A percentile compares a stretch with the other conserved stretches of the same genome.
Conservation (phyloP, 2,797 vertebrate species). For the Myoxocephalus aenaeus region DNA sequence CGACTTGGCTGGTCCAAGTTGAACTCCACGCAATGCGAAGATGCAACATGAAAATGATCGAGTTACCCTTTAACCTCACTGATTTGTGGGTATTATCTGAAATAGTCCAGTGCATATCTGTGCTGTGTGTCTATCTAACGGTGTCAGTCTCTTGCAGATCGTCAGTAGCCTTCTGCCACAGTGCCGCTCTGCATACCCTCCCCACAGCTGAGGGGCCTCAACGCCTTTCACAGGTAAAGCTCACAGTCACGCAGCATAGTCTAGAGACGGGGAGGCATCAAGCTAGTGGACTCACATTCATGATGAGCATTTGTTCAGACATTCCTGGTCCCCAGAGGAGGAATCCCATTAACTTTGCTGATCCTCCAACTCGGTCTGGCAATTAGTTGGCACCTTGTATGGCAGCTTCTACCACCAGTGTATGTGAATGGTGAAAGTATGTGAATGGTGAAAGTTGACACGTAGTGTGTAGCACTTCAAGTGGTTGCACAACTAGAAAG, state of each 20-base stretch:
- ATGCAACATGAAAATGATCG: neutral
- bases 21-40: neutral
- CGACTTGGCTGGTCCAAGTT: neutral
- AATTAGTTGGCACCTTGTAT: too few species aligned
- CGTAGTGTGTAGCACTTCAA: too few species aligned
- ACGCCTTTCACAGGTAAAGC: conserved; percentile 84
- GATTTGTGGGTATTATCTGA: conserved; percentile 42
- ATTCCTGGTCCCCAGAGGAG: neutral
- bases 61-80: conserved; percentile 2
- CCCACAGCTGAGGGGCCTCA: conserved; percentile 88
- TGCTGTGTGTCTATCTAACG: conserved; percentile 88
- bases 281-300: neutral
- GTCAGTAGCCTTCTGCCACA: conserved; percentile 97
- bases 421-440: too few species aligned
- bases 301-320: neutral
- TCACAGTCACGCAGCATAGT: neutral
- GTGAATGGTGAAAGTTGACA: too few species aligned
- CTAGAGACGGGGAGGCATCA: neutral
- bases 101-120: conserved; percentile 71
- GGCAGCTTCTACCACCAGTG: too few species aligned
- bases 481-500: too few species aligned
- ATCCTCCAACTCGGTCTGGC: neutral
- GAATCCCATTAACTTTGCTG: neutral
- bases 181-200: conserved; percentile 84
- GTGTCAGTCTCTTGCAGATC: conserved; percentile 96